Conservation (phyloP, 2,113 vertebrate species). For the Chamaetylas fuelleborni region DNA sequence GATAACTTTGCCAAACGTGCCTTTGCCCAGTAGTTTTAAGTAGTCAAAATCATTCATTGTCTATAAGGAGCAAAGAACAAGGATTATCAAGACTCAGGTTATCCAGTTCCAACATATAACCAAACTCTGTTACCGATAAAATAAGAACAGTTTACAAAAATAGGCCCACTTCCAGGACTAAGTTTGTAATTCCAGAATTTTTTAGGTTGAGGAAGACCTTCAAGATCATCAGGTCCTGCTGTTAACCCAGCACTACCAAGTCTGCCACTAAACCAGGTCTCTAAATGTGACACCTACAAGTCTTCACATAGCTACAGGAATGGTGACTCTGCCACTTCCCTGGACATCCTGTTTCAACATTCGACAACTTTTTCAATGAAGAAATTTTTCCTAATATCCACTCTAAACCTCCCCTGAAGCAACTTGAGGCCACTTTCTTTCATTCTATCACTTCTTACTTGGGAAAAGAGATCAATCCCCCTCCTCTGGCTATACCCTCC, state of each 20-base stretch:
- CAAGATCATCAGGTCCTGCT: neutral
- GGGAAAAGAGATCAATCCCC: neutral
- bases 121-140: neutral
- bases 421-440: neutral
- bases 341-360: neutral
- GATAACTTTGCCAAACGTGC: constrained; percentile 98
- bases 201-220: neutral
- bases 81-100: neutral
- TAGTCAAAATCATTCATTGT: constrained; percentile 99
- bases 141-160: neutral
- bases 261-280: neutral
- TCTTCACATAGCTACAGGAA: neutral
- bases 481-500: neutral
- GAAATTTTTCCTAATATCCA: neutral
- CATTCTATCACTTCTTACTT: neutral
- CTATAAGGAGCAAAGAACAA: constrained; percentile 69
- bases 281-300: neutral
- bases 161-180: neutral
- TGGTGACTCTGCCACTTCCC: neutral
- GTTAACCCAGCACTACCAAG: neutral
- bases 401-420: neutral
- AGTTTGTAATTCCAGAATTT: neutral
- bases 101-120: neutral
- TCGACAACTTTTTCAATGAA: neutral
- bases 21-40: constrained; percentile 97